Evolutionary conservation across 2,113 vertebrate species (phyloP).

Genomic region (Lophochroa leadbeateri): DNA sequence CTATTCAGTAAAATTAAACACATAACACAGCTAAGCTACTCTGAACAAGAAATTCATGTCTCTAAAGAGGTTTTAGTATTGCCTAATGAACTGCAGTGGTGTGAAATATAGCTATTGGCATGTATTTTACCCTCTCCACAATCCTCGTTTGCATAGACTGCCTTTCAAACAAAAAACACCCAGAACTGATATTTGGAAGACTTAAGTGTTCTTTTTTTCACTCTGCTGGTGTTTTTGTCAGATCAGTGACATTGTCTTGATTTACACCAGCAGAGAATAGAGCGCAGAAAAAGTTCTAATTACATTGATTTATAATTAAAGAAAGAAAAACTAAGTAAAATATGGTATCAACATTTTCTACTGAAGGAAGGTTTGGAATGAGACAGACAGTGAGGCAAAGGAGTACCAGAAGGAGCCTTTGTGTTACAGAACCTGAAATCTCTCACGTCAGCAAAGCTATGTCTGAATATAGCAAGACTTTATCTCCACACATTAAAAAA

Average conservation of each 20-base stretch:
- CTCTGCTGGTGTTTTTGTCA: not conserved
- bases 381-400: not conserved
- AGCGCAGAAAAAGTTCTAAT: not conserved
- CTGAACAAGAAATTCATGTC: not conserved
- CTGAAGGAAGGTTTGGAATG: not conserved
- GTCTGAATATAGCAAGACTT: not conserved
- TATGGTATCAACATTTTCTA: rapidly evolving
- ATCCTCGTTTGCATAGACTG: not conserved
- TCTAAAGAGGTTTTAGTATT: not conserved
- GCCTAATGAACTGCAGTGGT: not conserved
- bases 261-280: not conserved
- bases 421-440: not conserved
- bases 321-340: not conserved
- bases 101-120: not conserved
- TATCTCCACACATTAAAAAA: not conserved
- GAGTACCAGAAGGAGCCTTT: not conserved
- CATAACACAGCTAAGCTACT: not conserved
- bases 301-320: not conserved
- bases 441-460: not conserved
- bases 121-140: not conserved
- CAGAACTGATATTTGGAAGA: not conserved
- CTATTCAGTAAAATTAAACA: not conserved
- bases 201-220: not conserved
- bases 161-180: not conserved
- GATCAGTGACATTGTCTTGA: not conserved